A percentile compares a stretch with the other conserved stretches of the same genome.
Evolutionary conservation across 2,113 vertebrate species (phyloP).

Genomic region (Clarias macrocephalus): DNA sequence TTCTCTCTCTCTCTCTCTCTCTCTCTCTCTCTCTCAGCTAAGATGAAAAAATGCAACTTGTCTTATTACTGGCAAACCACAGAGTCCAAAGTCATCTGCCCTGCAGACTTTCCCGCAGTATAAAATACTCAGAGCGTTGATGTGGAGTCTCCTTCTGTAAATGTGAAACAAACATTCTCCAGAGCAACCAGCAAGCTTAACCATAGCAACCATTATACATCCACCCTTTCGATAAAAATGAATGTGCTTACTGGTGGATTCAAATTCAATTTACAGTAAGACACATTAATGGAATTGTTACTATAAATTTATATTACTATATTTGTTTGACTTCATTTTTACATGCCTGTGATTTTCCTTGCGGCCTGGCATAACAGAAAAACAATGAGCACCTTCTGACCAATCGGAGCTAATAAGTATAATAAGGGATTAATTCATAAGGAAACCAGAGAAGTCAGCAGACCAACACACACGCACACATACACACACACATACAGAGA

Average conservation of each 20-base stretch:
- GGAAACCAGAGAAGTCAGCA: background rate
- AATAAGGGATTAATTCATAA: background rate
- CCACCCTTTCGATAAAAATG: background rate
- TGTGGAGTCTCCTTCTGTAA: constrained; percentile 2
- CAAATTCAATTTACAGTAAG: background rate
- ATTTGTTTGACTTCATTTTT: background rate
- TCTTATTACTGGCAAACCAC: background rate
- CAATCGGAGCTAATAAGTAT: background rate
- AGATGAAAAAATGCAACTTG: constrained; percentile 15
- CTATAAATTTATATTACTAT: background rate
- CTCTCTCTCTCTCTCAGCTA: background rate
- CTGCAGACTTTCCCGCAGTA: background rate
- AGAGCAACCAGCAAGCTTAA: background rate
- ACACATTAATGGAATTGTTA: background rate
- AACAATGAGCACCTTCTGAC: background rate
- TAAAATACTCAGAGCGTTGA: constrained; percentile 9
- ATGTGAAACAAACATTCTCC: constrained; percentile 1
- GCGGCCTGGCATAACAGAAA: background rate
- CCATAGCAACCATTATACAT: background rate
- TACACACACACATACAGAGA: background rate
- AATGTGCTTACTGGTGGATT: background rate
- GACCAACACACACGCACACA: background rate
- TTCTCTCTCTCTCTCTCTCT: background rate
- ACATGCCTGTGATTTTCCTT: background rate
- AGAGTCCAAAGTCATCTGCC: constrained; percentile 6